Conservation (phyloP, 2,888 invertebrate genomes). For the Matsumyia berberina region DNA sequence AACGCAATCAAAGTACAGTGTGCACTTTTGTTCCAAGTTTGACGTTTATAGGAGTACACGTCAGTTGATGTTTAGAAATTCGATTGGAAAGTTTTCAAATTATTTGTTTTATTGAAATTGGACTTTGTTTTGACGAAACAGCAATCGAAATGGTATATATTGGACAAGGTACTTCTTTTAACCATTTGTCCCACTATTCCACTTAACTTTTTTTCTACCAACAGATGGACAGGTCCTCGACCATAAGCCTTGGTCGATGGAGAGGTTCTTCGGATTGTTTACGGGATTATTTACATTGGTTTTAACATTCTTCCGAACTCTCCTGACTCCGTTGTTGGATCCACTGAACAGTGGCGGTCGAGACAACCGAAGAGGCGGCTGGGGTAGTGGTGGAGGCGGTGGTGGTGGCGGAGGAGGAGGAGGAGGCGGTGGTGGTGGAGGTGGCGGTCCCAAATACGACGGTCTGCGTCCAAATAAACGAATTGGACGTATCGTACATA, state of each 20-base stretch:
- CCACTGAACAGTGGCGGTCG: conserved; percentile 36
- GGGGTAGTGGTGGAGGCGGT: conserved; percentile 18
- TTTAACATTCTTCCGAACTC: conserved; percentile 57
- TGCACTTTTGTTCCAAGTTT: not conserved
- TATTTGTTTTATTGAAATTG: not conserved
- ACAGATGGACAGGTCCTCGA: conserved; percentile 54
- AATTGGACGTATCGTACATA: conserved; percentile 65
- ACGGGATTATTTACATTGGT: conserved; percentile 54
- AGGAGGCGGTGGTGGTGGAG: conserved; percentile 39
- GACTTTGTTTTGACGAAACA: not conserved
- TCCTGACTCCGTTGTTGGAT: conserved; percentile 49
- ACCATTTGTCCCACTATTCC: not conserved
- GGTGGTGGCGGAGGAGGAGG: conserved; percentile 48
- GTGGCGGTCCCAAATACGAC: conserved; percentile 61
- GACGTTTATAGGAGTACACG: conserved; percentile 33
- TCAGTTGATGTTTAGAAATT: conserved; percentile 16
- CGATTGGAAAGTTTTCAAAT: not conserved
- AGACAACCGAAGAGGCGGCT: conserved; percentile 28
- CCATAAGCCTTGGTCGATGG: conserved; percentile 53
- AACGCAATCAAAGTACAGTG: not conserved
- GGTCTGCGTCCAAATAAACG: conserved; percentile 47
- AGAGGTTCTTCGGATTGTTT: conserved; percentile 61
- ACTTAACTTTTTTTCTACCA: not conserved
- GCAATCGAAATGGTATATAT: conserved; percentile 53
- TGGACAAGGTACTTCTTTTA: conserved; percentile 35